Conservation (phyloP, 2,888 invertebrate genomes). For the Cephalotes varians region DNA sequence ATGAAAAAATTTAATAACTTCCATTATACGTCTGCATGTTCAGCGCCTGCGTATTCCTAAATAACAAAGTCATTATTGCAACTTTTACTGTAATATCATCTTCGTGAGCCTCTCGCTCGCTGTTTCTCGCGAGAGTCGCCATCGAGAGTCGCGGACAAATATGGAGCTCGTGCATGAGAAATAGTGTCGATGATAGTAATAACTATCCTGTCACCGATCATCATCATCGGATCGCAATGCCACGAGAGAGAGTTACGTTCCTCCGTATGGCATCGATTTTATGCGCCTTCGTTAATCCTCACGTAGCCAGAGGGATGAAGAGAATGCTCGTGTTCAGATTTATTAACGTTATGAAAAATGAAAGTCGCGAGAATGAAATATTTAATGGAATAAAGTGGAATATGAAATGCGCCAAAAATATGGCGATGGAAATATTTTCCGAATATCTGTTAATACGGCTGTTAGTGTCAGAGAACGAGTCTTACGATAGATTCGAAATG, state of each 20-base stretch:
- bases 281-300: not conserved
- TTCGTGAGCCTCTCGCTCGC: not conserved
- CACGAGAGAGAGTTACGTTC: not conserved
- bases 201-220: conserved; percentile 20
- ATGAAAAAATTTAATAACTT: not conserved
- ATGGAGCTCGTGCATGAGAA: conserved; percentile 37
- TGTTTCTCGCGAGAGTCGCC: not conserved
- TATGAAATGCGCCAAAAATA: not conserved
- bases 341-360: not conserved
- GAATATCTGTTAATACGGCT: not conserved
- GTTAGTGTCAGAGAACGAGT: not conserved
- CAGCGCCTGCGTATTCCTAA: not conserved
- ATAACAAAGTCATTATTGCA: not conserved
- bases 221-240: conserved; percentile 30
- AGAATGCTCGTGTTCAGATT: not conserved
- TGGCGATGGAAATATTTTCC: not conserved
- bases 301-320: not conserved
- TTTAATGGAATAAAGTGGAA: not conserved
- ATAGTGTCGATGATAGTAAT: conserved; percentile 28
- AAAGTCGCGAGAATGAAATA: not conserved
- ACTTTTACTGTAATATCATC: not conserved
- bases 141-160: conserved; percentile 31
- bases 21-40: not conserved
- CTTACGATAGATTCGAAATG: not conserved
- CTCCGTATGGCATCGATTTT: conserved; percentile 7